Evolutionary conservation across 1,140 invertebrate species (phyloP).

Genomic region (Hydropsyche tenuis): DNA sequence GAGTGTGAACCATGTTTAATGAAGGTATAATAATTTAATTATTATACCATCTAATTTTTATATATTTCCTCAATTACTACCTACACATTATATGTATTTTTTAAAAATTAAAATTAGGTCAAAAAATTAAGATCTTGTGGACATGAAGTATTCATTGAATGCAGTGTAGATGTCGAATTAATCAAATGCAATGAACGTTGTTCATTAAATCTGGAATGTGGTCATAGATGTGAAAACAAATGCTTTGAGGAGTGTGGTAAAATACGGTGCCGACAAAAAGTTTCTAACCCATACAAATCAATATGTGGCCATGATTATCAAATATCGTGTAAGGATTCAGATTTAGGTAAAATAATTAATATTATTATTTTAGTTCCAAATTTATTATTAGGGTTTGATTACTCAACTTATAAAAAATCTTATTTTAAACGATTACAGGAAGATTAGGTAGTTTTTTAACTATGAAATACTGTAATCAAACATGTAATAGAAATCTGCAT

Average conservation of each 20-base stretch:
- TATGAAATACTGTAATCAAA: conserved; percentile 55
- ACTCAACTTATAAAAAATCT: neutral
- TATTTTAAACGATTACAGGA: too few species aligned
- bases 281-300: conserved; percentile 48
- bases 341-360: conserved; percentile 2
- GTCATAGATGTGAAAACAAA: conserved; percentile 56
- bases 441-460: neutral
- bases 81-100: too few species aligned
- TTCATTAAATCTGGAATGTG: conserved; percentile 38
- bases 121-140: conserved; percentile 59
- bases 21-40: too few species aligned
- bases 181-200: neutral
- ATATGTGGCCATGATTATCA: conserved; percentile 59
- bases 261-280: conserved; percentile 51
- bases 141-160: conserved; percentile 56
- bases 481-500: conserved; percentile 58
- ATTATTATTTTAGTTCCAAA: neutral
- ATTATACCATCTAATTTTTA: too few species aligned
- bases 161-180: conserved; percentile 41
- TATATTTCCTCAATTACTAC: too few species aligned
- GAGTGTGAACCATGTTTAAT: conserved; percentile 61
- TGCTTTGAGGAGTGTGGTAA: conserved; percentile 57
- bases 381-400: neutral
- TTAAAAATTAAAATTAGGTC: conserved; percentile 52
- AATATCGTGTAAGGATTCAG: conserved; percentile 54